Evolutionary conservation across 2,888 invertebrate species (phyloP).

Genomic region (Lasioglossum calceatum): DNA sequence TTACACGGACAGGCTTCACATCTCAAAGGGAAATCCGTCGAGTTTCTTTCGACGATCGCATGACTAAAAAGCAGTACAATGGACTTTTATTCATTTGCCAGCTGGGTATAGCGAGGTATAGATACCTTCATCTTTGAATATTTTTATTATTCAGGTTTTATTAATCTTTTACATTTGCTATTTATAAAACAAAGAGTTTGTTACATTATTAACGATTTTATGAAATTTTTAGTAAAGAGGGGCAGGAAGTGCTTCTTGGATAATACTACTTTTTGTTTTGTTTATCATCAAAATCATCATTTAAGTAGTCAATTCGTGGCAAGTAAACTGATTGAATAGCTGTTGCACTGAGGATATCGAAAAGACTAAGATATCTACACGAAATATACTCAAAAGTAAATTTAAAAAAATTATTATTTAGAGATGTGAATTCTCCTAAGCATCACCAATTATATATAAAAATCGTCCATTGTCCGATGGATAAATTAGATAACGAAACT

Average conservation of each 20-base stretch:
- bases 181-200: background rate
- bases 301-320: too few relatives aligned
- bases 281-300: too few relatives aligned
- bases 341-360: too few relatives aligned
- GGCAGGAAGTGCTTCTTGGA: background rate
- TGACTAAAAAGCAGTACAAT: conserved; percentile 50
- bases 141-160: background rate
- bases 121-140: background rate
- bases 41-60: conserved; percentile 37
- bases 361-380: too few relatives aligned
- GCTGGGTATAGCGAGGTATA: background rate
- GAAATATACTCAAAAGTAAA: too few relatives aligned
- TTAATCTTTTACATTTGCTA: background rate
- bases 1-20: background rate
- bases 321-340: too few relatives aligned
- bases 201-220: background rate
- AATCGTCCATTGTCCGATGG: too few relatives aligned
- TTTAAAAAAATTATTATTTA: too few relatives aligned
- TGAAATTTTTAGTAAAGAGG: background rate
- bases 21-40: conserved; percentile 47
- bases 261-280: background rate
- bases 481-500: background rate
- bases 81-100: background rate
- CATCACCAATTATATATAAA: too few relatives aligned
- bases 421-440: too few relatives aligned